Base-by-base conservation (phyloP, 2,888 invertebrate genomes). In the Scaptomyza tumidula region DNA sequence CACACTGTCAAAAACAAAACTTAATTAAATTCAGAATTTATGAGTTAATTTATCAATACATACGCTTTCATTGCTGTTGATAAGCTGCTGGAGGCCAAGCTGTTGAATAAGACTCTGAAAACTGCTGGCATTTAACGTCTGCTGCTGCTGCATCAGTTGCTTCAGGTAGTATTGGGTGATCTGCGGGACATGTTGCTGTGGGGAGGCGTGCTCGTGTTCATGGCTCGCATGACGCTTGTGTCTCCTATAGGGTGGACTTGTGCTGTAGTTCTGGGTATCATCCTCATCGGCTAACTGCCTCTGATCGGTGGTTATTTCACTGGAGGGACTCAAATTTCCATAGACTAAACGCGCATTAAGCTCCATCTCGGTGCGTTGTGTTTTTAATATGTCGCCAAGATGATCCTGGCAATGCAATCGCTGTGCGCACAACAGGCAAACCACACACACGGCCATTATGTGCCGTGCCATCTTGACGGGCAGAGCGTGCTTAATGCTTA, bases 371-470 rank as follows among this genome's bases (percentile, higher is more conserved):
- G 48, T 71, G 31, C 76, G 72, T 35, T 62, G 60, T 24, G 71
- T 69, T 19, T 35, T 52, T 64, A 82, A 43, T 89, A 71, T 46
- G 89, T 91, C 67, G 33, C 93, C 94, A 52, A 94, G 93, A 87
- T 96, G 96, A 2, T 96, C 95, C 49, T 95, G 95, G 89, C 97
- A 96, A 0, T 95, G 95, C 39, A 94, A 93, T 87, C 96, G 96
- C 11, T 96, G 95, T 2, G 96, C 96, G 88, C 96, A 96, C 0
- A 97, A 92, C 50, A 97, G 93, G 89, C 97, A 97, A 83, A 97
- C 95, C 92, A 97, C 95, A 90, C 96, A 96, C n/a, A 96, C 96
- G 13, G 96, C 95, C 80, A 96, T 95, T 63, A 97, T 93, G 88
- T 94, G 94, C 80, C 95, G 93, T 74, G 94, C 94, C 94, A 92